Conservation (phyloP, 2,113 vertebrate genomes). For the Calyptomena viridis region DNA sequence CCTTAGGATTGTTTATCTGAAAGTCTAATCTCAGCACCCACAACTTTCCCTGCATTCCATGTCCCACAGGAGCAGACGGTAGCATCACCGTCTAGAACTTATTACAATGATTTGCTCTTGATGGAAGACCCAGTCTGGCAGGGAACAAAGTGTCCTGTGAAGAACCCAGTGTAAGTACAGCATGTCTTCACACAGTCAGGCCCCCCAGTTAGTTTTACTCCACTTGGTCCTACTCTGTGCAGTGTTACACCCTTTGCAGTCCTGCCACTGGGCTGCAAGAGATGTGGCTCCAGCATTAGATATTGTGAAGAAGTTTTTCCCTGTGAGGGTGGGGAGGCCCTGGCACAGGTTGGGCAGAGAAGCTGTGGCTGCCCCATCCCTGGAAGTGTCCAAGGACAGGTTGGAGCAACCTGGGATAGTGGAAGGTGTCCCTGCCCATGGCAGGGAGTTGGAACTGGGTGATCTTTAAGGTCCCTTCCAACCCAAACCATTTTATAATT, state of each 20-base stretch:
- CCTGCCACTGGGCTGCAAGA: not conserved
- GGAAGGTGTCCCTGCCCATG: not conserved
- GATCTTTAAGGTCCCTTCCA: not conserved
- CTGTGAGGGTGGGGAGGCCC: not conserved
- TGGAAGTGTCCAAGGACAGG: not conserved
- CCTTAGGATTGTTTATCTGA: not conserved
- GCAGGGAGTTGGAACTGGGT: not conserved
- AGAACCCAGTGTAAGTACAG: not conserved
- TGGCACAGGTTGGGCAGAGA: not conserved
- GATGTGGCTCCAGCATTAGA: not conserved
- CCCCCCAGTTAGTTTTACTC: not conserved
- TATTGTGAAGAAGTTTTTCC: not conserved
- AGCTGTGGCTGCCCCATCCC: not conserved
- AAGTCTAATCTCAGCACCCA: not conserved
- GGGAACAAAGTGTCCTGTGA: not conserved
- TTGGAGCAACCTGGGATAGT: not conserved
- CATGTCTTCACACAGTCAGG: not conserved
- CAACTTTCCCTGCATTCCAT: not conserved
- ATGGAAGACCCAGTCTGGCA: not conserved
- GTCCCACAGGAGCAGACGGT: not conserved
- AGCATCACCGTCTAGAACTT: not conserved
- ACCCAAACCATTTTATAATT: not conserved
- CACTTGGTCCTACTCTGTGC: not conserved
- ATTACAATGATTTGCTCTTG: not conserved
- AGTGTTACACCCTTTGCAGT: not conserved